Evolutionary conservation across 2,113 vertebrate genomes (phyloP).

Genomic region (cat (Felis catus)): DNA sequence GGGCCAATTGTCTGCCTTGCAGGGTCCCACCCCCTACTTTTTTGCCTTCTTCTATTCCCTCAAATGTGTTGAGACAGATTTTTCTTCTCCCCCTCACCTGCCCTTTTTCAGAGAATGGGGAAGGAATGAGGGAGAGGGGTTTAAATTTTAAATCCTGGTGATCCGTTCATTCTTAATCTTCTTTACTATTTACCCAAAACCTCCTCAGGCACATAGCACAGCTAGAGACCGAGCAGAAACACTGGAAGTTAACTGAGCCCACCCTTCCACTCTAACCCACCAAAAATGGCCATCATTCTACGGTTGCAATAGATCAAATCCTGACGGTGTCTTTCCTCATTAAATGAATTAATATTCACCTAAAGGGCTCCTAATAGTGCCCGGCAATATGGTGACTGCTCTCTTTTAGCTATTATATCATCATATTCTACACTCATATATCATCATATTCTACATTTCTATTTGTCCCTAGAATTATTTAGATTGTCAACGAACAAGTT

Average conservation of each 20-base stretch:
- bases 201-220: neutral
- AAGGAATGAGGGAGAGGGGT: accelerated
- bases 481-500: neutral
- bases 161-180: neutral
- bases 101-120: neutral
- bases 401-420: neutral
- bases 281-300: neutral
- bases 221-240: neutral
- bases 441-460: neutral
- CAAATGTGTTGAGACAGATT: neutral
- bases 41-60: neutral
- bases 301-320: neutral
- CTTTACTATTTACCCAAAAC: neutral
- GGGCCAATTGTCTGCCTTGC: no score
- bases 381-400: neutral
- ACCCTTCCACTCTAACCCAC: neutral
- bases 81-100: neutral
- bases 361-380: neutral
- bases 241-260: neutral
- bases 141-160: neutral
- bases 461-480: neutral
- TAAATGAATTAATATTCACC: neutral
- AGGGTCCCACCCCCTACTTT: neutral
- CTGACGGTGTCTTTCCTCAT: neutral
- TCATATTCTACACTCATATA: neutral